phyloP scores from a whole-genome alignment of 2,888 invertebrate genomes.

The Cremastinae sp. region DNA sequence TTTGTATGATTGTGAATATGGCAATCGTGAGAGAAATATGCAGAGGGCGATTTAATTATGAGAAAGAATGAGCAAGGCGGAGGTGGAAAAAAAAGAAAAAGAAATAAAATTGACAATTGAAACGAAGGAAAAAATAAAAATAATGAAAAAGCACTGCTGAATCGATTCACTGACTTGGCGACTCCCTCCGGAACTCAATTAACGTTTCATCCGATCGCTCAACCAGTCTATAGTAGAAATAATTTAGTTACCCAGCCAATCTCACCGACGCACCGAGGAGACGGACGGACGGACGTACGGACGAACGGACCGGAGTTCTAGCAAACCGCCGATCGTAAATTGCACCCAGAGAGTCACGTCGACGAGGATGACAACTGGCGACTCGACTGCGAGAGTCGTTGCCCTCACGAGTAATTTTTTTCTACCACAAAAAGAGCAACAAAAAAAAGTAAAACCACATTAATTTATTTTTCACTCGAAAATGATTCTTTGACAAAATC shows the following conservation, averaged over 20 bases:
- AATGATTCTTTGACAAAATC: constrained; percentile 66
- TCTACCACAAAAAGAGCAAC: neutral
- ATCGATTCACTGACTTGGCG: constrained; percentile 60
- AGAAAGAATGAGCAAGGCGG: constrained; percentile 13
- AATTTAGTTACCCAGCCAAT: constrained; percentile 61
- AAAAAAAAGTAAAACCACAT: neutral
- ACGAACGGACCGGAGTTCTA: constrained; percentile 31
- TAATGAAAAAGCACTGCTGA: constrained; percentile 25
- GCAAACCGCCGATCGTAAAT: constrained; percentile 7
- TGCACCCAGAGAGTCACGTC: constrained; percentile 13
- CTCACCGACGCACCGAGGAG: constrained; percentile 74
- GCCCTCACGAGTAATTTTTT: constrained; percentile 45
- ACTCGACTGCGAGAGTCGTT: constrained; percentile 62
- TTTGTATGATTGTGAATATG: constrained; percentile 23
- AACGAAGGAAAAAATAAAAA: constrained; percentile 5
- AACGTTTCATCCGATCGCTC: constrained; percentile 60
- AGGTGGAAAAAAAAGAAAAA: constrained; percentile 32
- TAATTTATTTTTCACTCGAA: constrained; percentile 15
- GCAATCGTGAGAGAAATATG: constrained; percentile 35
- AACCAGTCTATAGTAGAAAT: constrained; percentile 55
- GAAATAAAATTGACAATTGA: constrained; percentile 19
- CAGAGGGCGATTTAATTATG: neutral
- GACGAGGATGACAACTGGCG: constrained; percentile 75
- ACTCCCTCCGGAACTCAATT: constrained; percentile 62
- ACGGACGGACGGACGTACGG: constrained; percentile 45